Evolutionary conservation across 2,888 invertebrate genomes (phyloP).

Genomic region (Leistus spinibarbis): DNA sequence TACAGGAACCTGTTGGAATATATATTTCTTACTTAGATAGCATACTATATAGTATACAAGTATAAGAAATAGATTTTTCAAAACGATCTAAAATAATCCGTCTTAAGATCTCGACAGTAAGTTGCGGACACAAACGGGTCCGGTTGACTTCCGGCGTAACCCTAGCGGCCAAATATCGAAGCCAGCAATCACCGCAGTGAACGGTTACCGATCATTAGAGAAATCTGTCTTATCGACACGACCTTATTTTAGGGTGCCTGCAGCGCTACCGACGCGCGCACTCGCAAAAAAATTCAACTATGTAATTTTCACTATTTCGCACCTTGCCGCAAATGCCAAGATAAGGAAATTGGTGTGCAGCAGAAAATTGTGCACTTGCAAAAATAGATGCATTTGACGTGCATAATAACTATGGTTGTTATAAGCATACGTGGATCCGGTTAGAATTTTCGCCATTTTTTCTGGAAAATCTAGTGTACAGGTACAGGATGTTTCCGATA

Average conservation of each 20-base stretch:
- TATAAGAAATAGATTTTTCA: background rate
- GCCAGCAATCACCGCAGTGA: conserved; percentile 25
- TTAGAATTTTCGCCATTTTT: background rate
- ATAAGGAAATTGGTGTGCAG: conserved; percentile 33
- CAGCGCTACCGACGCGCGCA: conserved; percentile 10
- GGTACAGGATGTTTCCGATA: conserved; percentile 1
- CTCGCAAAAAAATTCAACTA: conserved; percentile 17
- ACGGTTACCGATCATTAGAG: conserved; percentile 38
- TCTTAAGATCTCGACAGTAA: conserved; percentile 1
- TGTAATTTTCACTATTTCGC: conserved; percentile 37
- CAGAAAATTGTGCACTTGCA: background rate
- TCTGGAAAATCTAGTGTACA: background rate
- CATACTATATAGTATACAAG: too few species aligned
- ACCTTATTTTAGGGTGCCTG: conserved; percentile 33
- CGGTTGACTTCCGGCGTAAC: conserved; percentile 26
- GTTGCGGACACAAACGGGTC: background rate
- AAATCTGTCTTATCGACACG: conserved; percentile 36
- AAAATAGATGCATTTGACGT: background rate
- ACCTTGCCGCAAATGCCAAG: conserved; percentile 21
- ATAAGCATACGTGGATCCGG: conserved; percentile 14
- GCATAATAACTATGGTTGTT: conserved; percentile 29
- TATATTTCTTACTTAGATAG: too few species aligned
- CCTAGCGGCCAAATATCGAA: conserved; percentile 30
- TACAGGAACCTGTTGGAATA: conserved; percentile 13
- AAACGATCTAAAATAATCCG: conserved; percentile 10